Base-by-base conservation (phyloP, 2,888 invertebrate genomes). In the Drepana falcataria region DNA sequence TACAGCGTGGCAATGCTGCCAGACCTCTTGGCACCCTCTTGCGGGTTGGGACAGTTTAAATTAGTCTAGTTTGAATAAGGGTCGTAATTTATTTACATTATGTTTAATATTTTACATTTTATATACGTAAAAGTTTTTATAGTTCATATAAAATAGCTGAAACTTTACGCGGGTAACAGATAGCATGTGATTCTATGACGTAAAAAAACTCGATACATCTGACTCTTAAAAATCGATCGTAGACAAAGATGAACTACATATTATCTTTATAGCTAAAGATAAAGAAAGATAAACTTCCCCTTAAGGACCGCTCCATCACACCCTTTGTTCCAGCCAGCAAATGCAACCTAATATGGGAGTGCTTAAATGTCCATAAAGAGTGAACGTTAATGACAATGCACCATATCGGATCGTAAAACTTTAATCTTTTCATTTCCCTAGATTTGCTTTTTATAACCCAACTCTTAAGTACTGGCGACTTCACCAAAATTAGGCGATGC, bases 351-450 rank as follows among this genome's bases (percentile, higher is more conserved):
- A 81, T 77, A 79, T 72, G 70, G 65, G 67, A 71, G 75, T 75
- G 78, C 59, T 82, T 81, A 81, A 83, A 80, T 77, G 79, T 79
- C 82, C 79, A 84, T 84, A 85, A 84, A 84, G 72, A 65, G 63
- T 68, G 69, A 64, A 72, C 70, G 68, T 77, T 68, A 66, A 68
- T 66, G 69, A 73, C 83, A 79, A 75, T 79, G 73, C 81, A 70
- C 73, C 66, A 69, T 81, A 82, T 82, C 82, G 76, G 81, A 70
- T 87, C 89, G 84, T 89, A 88, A 89, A 89, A 72, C 77, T 85
- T 81, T 87, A 89, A 89, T 87, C 83, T 77, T 85, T 87, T 81
- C 77, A 87, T 86, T 81, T 66, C 73, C 69, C 74, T 81, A 77
- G 71, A 75, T 75, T 79, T 69, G 67, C 68, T 78, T 80, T 73